Evolutionary conservation across 30 jellyfish, hydroid and myxozoan species (phyloP), one percentile per base, ranked within the genome.

Genomic region (Sanderia malayensis): DNA sequence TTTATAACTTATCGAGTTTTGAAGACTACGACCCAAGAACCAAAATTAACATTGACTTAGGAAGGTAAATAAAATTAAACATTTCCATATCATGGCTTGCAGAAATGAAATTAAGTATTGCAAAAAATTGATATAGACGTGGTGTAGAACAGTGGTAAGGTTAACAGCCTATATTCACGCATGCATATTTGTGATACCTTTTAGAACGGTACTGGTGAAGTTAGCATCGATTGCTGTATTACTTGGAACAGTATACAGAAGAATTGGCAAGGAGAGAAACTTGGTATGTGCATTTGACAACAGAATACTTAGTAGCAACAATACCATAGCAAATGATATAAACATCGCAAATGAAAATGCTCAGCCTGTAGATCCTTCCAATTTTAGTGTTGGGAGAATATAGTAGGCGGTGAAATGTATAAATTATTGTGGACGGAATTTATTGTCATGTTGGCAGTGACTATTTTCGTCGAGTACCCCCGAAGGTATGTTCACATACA

Each of bases 381-480:
- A 37, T 13, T 17, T 47, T 61, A 76, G 87, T 47, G 66, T 22
- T 80, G 93, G 93, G 93, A 80, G 47, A 80, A 80, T 22, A 20
- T 80, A 44, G 18, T 80, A 31, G 93, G 85, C 2, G 93, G 83
- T 11, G 93, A 80, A 53, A 59, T 80, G 80, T 80, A 80, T 67
- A 80, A 80, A 47, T 29, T 80, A 21, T 25, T 80, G 24, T 80
- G 93, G 93, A 80, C 61, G 80, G 85, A 69, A 2, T 80, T 80
- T 33, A 6, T 80, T 23, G 82, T 73, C 15, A 24, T 74, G 9
- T 0, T 69, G 25, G 80, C 52, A 15, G 70, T 58, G 0, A 69
- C 80, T 13, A 24, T 80, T 8, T 70, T 69, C 22, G 65, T 80
- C 34, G 93, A 80, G 52, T 80, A 46, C 26, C 93, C 93, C 7